Conservation (phyloP, 1,140 invertebrate genomes). For the Venustaconcha ellipsiformis region DNA sequence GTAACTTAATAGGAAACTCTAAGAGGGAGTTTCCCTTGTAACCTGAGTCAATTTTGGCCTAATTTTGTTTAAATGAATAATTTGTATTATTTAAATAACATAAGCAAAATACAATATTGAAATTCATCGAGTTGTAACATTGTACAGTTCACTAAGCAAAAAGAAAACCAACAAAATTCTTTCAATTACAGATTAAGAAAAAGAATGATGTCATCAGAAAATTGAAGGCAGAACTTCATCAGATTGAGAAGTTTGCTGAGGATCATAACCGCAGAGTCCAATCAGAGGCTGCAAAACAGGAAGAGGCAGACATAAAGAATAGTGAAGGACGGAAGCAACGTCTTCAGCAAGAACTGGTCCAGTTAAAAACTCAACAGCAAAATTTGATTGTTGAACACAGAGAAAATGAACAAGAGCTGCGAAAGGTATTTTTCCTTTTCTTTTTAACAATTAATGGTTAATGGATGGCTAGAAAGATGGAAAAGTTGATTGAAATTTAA, state of each 20-base stretch:
- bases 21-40: too few relatives aligned
- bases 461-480: too few relatives aligned
- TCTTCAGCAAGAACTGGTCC: conserved; percentile 55
- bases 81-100: not conserved
- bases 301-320: conserved; percentile 63
- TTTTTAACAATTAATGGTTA: too few relatives aligned
- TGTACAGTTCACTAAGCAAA: not conserved
- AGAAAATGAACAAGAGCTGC: conserved; percentile 62
- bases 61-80: not conserved
- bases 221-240: conserved; percentile 63
- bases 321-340: conserved; percentile 64
- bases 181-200: conserved; percentile 58
- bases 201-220: conserved; percentile 67
- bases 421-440: conserved; percentile 54
- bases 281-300: conserved; percentile 65
- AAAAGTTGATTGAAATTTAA: too few relatives aligned
- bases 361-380: conserved; percentile 58
- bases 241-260: conserved; percentile 67
- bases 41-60: too few relatives aligned
- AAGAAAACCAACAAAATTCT: not conserved
- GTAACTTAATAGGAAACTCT: too few relatives aligned
- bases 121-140: not conserved
- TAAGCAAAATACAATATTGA: not conserved
- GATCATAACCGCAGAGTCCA: conserved; percentile 62
- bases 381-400: conserved; percentile 63